Base-by-base conservation (phyloP, 37 sponge, comb jelly and placozoan genomes). In the Geodia barretti region DNA sequence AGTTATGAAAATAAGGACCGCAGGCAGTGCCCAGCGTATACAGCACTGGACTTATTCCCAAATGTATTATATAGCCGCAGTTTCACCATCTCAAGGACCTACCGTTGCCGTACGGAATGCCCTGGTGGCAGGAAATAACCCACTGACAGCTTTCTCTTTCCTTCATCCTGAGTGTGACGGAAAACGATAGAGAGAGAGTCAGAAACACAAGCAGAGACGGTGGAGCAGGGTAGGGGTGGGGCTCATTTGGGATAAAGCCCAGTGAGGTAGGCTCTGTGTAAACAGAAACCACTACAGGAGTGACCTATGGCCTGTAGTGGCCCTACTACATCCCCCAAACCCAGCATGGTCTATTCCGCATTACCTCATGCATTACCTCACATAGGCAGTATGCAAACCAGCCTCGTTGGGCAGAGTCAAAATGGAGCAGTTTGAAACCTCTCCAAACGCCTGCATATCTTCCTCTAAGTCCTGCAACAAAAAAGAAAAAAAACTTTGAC, bases 81-180 rank as follows among this genome's bases (percentile, higher is more conserved):
- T 47, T 7, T 47, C 14, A 7, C 54, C 54, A 47, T 47, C 54
- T 47, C 7, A 17, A 47, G 54, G 54, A 47, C 54, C 54, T 47
- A 47, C 54, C 14, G 14, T 14, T 14, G 14, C 14, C 54, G 14
- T 47, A 65, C 17, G 79, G 64, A 42, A 64, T 79, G 28, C 79
- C 79, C 65, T 79, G 68, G 54, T 43, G 67, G 32, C 68, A 79
- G n/a, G 79, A 79, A 4, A 79, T 79, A 8, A 79, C 79, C 79
- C 79, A 79, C 21, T 79, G 34, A 38, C 79, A 79, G 1, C 68
- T 7, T 14, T 41, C 39, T 36, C 39, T 79, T 39, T 79, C 41
- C 41, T 66, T 41, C 79, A 79, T 79, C 58, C 79, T 79, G 64
- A 37, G 19, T 25, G 67, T 25, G n/a, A 47, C 7, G 54, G 14